A percentile compares a stretch with the other conserved stretches of the same genome.
Evolutionary conservation across 2,797 vertebrate species (phyloP).

Genomic region (Notamacropus eugenii): DNA sequence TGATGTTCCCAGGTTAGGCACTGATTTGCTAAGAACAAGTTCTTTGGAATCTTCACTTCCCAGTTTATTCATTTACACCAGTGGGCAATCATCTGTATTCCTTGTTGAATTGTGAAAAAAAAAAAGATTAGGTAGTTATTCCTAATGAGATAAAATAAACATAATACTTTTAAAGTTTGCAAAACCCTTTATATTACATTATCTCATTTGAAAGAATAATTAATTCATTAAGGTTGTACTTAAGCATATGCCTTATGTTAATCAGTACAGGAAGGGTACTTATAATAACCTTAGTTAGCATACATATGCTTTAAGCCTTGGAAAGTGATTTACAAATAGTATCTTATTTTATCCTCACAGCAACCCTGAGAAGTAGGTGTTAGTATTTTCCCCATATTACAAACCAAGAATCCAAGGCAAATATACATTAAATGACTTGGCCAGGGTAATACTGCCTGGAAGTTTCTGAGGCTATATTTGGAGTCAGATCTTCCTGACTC

Average conservation of each 20-base stretch:
- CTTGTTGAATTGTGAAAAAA: slow-evolving; percentile 4
- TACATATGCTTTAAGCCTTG: neutral
- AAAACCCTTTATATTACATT: neutral
- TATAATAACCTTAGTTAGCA: neutral
- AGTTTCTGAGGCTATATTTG: neutral
- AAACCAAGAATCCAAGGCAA: neutral
- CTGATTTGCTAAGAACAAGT: neutral
- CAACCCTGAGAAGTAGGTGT: neutral
- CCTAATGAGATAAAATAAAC: neutral
- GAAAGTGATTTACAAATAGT: neutral
- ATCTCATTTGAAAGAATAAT: neutral
- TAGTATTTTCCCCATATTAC: neutral
- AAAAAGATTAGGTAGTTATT: neutral
- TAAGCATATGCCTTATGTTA: neutral
- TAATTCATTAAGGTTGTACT: neutral
- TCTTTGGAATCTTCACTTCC: slow-evolving; percentile 21
- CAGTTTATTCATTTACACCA: slow-evolving; percentile 2
- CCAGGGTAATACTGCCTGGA: neutral
- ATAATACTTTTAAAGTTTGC: neutral
- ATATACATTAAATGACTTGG: neutral
- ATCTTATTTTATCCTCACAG: neutral
- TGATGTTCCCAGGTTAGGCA: neutral
- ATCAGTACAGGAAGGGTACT: neutral
- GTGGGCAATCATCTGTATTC: neutral
- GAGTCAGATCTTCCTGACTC: neutral